Evolutionary conservation across 2,888 invertebrate genomes (phyloP).

Genomic region (Nemoura dubitans): DNA sequence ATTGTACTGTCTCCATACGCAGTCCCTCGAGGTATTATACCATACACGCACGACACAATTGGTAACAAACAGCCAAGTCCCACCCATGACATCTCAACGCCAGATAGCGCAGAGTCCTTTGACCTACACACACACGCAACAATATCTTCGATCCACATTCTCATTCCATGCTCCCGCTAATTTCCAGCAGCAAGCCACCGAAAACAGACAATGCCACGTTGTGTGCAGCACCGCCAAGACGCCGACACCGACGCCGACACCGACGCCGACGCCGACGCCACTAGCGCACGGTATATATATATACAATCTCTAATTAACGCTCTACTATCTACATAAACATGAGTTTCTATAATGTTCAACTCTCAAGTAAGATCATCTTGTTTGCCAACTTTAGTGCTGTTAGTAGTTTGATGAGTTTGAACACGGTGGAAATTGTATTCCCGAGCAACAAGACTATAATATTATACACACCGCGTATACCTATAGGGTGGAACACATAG

Average conservation of each 20-base stretch:
- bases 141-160: not conserved
- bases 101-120: not conserved
- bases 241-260: too few relatives aligned
- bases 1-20: not conserved
- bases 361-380: slow-evolving; percentile 20
- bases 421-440: slow-evolving; percentile 22
- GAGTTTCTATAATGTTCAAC: slow-evolving; percentile 19
- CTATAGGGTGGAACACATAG: too few relatives aligned
- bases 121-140: not conserved
- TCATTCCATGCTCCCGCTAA: not conserved
- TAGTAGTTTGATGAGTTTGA: slow-evolving; percentile 34
- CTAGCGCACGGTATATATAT: not conserved
- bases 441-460: slow-evolving; percentile 9
- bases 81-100: not conserved
- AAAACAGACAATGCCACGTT: not conserved
- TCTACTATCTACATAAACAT: slow-evolving; percentile 32
- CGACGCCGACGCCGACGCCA: too few relatives aligned
- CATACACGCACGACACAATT: too few relatives aligned
- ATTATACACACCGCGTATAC: too few relatives aligned
- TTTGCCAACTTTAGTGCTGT: slow-evolving; percentile 36
- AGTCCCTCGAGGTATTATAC: not conserved
- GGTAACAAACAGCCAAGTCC: not conserved
- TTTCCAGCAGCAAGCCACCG: too few relatives aligned
- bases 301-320: slow-evolving; percentile 23
- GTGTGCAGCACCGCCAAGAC: not conserved